Evolutionary conservation across 2,888 invertebrate genomes (phyloP).

Genomic region (Abscondita cerata): DNA sequence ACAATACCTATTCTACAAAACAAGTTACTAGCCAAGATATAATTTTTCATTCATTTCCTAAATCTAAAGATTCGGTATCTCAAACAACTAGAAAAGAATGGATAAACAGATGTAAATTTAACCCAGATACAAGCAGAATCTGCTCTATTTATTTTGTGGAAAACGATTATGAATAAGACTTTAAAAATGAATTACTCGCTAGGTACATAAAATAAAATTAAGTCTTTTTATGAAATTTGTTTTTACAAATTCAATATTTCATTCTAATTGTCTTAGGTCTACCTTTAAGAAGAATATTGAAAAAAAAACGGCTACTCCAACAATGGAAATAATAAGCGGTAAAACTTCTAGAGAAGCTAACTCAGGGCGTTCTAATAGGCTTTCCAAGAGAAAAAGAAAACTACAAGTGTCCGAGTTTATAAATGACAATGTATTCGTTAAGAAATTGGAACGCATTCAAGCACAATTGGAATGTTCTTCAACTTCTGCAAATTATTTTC

Average conservation of each 20-base stretch:
- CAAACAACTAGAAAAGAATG: not conserved
- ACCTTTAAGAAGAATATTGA: not conserved
- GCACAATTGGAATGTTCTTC: no score
- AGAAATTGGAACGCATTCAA: no score
- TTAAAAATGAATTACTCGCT: conserved; percentile 3
- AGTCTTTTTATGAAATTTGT: not conserved
- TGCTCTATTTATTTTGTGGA: not conserved
- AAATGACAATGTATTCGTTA: no score
- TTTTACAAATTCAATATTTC: not conserved
- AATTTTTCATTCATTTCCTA: not conserved
- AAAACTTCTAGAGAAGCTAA: not conserved
- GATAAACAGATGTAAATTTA: conserved; percentile 4
- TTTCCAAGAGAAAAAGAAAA: no score
- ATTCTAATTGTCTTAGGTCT: not conserved
- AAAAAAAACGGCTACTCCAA: not conserved
- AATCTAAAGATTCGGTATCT: not conserved
- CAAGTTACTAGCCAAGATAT: not conserved
- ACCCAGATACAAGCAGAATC: not conserved
- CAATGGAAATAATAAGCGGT: not conserved
- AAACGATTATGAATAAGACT: not conserved
- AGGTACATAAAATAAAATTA: not conserved
- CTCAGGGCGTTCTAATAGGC: not conserved
- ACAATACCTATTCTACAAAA: not conserved
- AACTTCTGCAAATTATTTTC: no score
- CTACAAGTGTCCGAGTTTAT: no score